Base-by-base conservation (phyloP, 2,888 invertebrate species). In the Erannis defoliaria region DNA sequence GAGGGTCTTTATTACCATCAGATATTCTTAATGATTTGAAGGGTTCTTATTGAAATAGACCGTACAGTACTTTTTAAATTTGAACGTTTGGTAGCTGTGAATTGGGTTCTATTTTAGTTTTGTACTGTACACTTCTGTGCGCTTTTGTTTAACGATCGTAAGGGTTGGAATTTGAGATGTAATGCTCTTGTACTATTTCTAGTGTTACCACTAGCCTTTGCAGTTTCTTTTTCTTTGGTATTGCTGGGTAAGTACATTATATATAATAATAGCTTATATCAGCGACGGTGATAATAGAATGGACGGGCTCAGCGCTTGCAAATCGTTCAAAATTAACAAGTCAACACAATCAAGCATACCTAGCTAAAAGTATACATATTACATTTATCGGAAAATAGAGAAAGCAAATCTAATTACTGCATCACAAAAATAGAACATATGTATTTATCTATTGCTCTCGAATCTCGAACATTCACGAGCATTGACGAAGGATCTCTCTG, bases 11-110 rank as follows among this genome's bases (percentile, higher is more conserved):
- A 65, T 61, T 61, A 63, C 58, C 66, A 63, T 64, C 62, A 56
- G 64, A 67, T 66, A 64, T 62, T 14, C 58, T 55, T 63, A 64
- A 64, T 60, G 59, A 66, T 64, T 54, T 40, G 61, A 58, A 62
- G 62, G 62, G 60, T 21, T 58, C 53, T 26, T 62, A 51, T 51
- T 14, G 40, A 62, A 61, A 65, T 67, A 65, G 56, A 51, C 35
- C 16, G 8, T 38, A 16, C 0, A 33, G 10, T 12, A 16, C 5
- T 18, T 9, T 16, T 61, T 33, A 1, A 57, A 38, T 33, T 62
- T 49, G 6, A 55, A 37, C 50, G 38, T 16, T 45, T 5, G 10
- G 5, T 1, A 4, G 29, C 16, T 45, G 14, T 1, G 14, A 8
- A n/a, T 42, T 33, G 16, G 33, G 35, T 29, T 50, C 18, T 19